Conservation (phyloP, 2,888 invertebrate genomes). For the Erebia palarica region DNA sequence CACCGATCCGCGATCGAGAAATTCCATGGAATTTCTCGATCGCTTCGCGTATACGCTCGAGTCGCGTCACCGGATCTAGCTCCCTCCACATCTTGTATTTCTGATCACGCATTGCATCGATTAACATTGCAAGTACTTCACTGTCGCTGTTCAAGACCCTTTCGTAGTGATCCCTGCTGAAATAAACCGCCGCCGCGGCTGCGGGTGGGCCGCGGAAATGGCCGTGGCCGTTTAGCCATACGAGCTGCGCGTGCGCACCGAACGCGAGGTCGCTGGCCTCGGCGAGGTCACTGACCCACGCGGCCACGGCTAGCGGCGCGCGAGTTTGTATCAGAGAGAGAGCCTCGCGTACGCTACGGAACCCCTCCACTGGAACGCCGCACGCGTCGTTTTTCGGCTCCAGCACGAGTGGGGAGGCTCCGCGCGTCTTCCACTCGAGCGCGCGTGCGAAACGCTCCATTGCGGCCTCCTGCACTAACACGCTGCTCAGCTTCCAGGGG, state of each 20-base stretch:
- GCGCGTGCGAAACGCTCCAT: slow-evolving; percentile 50
- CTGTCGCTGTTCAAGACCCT: background rate
- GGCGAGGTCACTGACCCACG: slow-evolving; percentile 57
- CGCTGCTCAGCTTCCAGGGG: slow-evolving; percentile 53
- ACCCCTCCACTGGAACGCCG: slow-evolving; percentile 51
- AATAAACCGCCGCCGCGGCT: slow-evolving; percentile 38
- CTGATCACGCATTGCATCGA: no score
- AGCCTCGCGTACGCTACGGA: slow-evolving; percentile 60
- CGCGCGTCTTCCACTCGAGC: slow-evolving; percentile 44
- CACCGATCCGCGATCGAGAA: background rate
- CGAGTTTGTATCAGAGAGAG: slow-evolving; percentile 47
- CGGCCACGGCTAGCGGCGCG: slow-evolving; percentile 48
- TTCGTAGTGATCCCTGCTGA: background rate
- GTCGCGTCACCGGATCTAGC: background rate
- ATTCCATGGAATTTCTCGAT: background rate
- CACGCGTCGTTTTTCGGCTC: slow-evolving; percentile 40
- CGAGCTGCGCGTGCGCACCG: slow-evolving; percentile 37
- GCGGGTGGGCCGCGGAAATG: slow-evolving; percentile 50
- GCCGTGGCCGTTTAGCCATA: slow-evolving; percentile 60
- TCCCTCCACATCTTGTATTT: background rate
- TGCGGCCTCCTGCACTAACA: slow-evolving; percentile 60
- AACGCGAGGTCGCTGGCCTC: slow-evolving; percentile 58
- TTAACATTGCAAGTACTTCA: no score
- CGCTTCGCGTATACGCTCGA: background rate
- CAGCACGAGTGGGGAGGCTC: slow-evolving; percentile 30